Evolutionary conservation across 2,797 vertebrate genomes (phyloP), one percentile per base, ranked within the genome.

Genomic region (Typhlichthys eigenmanni): DNA sequence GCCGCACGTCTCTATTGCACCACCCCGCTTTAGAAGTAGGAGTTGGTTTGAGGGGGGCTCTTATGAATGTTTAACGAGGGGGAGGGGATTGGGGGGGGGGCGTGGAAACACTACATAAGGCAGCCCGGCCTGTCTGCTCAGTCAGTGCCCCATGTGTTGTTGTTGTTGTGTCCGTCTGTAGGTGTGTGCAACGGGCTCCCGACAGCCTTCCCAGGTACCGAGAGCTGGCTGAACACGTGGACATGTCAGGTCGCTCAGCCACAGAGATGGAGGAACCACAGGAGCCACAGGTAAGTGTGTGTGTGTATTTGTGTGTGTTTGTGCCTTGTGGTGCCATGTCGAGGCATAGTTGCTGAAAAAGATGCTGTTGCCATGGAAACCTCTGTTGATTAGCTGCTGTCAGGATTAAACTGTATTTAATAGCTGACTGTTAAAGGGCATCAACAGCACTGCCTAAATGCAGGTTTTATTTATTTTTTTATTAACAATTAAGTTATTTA

Each of bases 281-380:
- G 87, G 96, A 96, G 79, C 92, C 94, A 78, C 95, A 95, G 76
- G 96, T 98, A 87, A 96, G 95, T 95, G n/a, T 16, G 13, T 16
- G 11, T 45, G 34, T 5, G 5, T 0, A 10, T 24, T 3, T 24
- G 24, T 24, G 24, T 29, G 24, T 29, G 3, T 29, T 1, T 29
- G 24, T 29, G 24, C 24, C 24, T 29, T 29, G 24, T 29, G 7
- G 53, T 29, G 11, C 16, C 50, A 17, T 46, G 34, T 14, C 32
- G 14, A n/a, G 49, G 16, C 13, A 12, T 16, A 6, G 52, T 7
- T 16, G 19, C 9, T 11, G 2, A 4, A 11, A 11, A 12, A 19
- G 2, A 52, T 52, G 8, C 50, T 24, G 12, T 19, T 10, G 38
- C 16, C 50, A 3, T 7, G 19, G 7, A 19, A 52, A 11, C 17